Percentiles rank a stretch among this genome's conserved stretches.
Conservation (phyloP, 1,140 invertebrate genomes). For the Pararge aegeria region DNA sequence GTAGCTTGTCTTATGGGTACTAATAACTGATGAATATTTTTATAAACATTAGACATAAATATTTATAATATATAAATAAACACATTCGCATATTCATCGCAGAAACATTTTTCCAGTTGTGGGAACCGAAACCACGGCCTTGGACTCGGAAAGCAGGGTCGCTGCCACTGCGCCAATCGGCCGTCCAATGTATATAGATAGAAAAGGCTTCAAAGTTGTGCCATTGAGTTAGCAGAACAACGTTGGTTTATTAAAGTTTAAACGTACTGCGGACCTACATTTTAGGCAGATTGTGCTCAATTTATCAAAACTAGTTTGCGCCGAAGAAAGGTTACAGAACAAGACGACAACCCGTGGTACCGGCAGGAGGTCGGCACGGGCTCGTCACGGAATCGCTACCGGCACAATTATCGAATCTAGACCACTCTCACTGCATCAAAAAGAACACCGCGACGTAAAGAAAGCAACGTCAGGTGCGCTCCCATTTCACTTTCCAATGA, state of each 20-base stretch:
- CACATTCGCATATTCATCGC: too few species aligned
- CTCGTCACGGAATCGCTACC: conserved; percentile 69
- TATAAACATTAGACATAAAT: too few species aligned
- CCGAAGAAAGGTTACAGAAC: conserved; percentile 21
- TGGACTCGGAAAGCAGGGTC: too few species aligned
- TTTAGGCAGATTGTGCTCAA: conserved; percentile 1
- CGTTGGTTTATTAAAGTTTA: background rate
- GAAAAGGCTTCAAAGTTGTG: too few species aligned
- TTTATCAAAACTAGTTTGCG: conserved; percentile 19
- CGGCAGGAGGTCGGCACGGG: conserved; percentile 43
- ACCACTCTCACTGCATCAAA: conserved; percentile 78
- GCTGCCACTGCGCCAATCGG: too few species aligned
- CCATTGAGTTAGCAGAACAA: background rate
- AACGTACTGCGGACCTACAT: conserved; percentile 10
- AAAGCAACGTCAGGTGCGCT: conserved; percentile 73
- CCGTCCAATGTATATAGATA: too few species aligned
- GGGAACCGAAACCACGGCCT: too few species aligned
- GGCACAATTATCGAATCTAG: conserved; percentile 74
- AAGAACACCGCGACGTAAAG: conserved; percentile 72
- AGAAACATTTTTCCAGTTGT: too few species aligned
- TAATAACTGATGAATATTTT: too few species aligned
- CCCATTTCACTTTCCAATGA: conserved; percentile 77
- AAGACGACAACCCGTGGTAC: conserved; percentile 26
- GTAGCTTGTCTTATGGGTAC: too few species aligned
- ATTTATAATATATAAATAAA: too few species aligned